phyloP scores from a whole-genome alignment of 2,113 vertebrate genomes.

The Diphyllodes magnificus region DNA sequence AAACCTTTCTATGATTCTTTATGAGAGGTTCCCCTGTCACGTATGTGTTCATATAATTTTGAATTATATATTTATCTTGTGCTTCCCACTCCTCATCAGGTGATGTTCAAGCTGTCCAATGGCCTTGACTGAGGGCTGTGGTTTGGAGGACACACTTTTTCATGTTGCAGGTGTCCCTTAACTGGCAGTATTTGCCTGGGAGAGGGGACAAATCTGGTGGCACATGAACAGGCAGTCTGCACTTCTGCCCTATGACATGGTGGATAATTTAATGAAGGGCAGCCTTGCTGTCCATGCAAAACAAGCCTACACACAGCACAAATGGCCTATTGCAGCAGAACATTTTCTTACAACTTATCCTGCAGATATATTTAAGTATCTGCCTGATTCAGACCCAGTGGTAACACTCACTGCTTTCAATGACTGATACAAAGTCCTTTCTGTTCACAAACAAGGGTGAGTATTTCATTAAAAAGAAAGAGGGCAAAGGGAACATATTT shows the following conservation, averaged over 20 bases:
- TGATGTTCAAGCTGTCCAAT: background rate
- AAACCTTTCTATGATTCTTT: background rate
- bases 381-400: background rate
- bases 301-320: background rate
- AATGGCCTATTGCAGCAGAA: background rate
- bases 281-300: background rate
- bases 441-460: constrained; percentile 14
- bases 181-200: background rate
- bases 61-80: background rate
- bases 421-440: constrained; percentile 15
- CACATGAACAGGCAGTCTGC: background rate
- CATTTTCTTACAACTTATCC: background rate
- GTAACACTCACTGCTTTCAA: constrained; percentile 43
- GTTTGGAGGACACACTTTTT: background rate
- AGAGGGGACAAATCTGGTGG: background rate
- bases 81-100: background rate
- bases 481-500: constrained; percentile 25
- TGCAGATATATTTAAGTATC: constrained; percentile 14
- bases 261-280: background rate
- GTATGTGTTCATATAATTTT: background rate
- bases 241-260: background rate
- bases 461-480: background rate
- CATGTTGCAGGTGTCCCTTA: background rate
- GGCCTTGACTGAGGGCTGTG: background rate
- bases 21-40: background rate